A percentile compares a stretch with the other conserved stretches of the same genome.
phyloP scores from a whole-genome alignment of 2,888 invertebrate species.

The Ellobium chinense region DNA sequence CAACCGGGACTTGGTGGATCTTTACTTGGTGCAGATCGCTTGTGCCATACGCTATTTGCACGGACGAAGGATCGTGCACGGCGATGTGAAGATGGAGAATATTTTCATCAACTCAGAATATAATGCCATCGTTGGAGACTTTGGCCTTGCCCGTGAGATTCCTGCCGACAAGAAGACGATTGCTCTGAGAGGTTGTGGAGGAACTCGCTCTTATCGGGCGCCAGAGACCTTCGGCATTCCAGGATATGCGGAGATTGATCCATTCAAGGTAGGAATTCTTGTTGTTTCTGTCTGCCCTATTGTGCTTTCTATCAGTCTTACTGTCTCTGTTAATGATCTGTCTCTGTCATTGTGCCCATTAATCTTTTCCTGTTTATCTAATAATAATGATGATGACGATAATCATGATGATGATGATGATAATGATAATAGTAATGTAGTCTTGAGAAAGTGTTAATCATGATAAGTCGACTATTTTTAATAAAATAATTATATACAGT shows the following conservation, averaged over 20 bases:
- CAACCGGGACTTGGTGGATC: not conserved
- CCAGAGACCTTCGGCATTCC: not conserved
- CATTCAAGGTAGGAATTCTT: conserved; percentile 11
- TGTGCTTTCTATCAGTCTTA: no score
- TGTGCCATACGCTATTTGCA: not conserved
- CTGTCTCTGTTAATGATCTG: no score
- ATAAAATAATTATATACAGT: no score
- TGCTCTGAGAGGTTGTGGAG: not conserved
- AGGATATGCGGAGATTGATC: not conserved
- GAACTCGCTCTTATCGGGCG: not conserved
- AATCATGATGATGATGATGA: no score
- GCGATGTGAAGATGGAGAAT: conserved; percentile 1
- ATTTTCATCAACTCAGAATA: not conserved
- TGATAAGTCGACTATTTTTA: no score
- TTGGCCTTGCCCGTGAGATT: not conserved
- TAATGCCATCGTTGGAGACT: conserved; percentile 3
- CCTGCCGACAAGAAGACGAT: not conserved
- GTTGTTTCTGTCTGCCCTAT: no score
- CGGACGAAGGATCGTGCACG: not conserved
- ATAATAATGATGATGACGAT: no score
- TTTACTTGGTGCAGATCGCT: not conserved
- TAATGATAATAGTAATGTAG: no score
- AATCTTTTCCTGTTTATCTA: no score
- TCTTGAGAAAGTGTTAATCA: no score
- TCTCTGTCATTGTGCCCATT: no score